Conservation (phyloP, 1,140 invertebrate genomes). For the Wasmannia auropunctata region DNA sequence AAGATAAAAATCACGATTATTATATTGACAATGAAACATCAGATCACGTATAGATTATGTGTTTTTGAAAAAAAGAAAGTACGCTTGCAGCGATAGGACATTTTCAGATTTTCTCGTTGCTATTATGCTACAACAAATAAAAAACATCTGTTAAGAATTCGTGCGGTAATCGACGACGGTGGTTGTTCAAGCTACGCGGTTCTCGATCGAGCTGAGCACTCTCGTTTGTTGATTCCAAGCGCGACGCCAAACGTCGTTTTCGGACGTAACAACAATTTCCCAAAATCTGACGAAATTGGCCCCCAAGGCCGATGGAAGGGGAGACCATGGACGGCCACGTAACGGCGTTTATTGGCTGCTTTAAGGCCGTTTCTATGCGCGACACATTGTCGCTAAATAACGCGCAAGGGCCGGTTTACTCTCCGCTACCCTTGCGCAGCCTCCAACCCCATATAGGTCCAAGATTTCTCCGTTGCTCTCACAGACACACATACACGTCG, state of each 20-base stretch:
- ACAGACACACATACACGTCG: background rate
- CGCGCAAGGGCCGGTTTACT: constrained; percentile 62
- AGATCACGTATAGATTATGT: background rate
- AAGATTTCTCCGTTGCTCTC: constrained; percentile 53
- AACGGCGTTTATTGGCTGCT: constrained; percentile 85
- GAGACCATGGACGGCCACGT: constrained; percentile 70
- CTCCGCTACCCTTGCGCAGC: background rate
- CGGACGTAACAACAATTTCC: constrained; percentile 84
- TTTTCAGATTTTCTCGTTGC: background rate
- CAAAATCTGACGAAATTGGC: constrained; percentile 84
- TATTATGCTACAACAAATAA: background rate
- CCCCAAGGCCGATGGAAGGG: constrained; percentile 58
- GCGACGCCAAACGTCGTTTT: constrained; percentile 78
- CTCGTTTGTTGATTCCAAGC: constrained; percentile 81
- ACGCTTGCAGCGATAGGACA: background rate
- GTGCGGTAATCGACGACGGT: background rate
- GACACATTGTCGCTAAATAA: constrained; percentile 85
- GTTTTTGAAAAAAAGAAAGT: background rate
- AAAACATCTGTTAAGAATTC: constrained; percentile 35
- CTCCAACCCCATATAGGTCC: constrained; percentile 28
- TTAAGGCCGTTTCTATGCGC: constrained; percentile 85
- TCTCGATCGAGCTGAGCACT: constrained; percentile 17
- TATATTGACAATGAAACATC: background rate
- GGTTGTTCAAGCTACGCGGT: background rate
- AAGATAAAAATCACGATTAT: background rate